A percentile compares a stretch with the other conserved stretches of the same genome.
These are phyloP conservation scores for Caerostris darwini DNA, from an alignment of 1,140 invertebrate genomes.

Conservation along the genomic window DNA sequence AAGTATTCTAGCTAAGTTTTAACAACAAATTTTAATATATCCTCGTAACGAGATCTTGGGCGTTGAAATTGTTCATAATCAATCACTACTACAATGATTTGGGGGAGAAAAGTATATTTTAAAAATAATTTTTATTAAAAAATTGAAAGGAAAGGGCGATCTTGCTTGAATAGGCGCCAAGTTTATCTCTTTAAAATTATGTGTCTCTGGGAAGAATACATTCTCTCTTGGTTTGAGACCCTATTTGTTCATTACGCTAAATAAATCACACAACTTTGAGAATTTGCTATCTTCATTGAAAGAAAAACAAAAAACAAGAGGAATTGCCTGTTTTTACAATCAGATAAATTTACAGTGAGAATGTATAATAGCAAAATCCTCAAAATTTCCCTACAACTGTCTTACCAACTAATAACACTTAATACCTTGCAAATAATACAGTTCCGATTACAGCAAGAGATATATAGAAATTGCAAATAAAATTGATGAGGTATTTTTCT, in stretches of 20 bases:
- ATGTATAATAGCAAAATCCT: not conserved
- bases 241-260: constrained; percentile 27
- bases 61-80: constrained; percentile 57
- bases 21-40: constrained; percentile 57
- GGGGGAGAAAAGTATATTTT: constrained; percentile 35
- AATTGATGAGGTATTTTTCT: too few relatives aligned
- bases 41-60: constrained; percentile 1
- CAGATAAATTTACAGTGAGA: not conserved
- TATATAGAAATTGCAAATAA: too few relatives aligned
- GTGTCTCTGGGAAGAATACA: constrained; percentile 21
- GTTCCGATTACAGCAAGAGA: too few relatives aligned
- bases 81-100: constrained; percentile 53
- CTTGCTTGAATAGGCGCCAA: constrained; percentile 45
- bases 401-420: too few relatives aligned
- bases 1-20: constrained; percentile 5
- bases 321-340: not conserved
- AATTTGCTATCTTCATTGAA: not conserved
- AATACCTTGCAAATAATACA: too few relatives aligned
- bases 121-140: constrained; percentile 48
- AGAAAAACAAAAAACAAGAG: not conserved
- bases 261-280: not conserved
- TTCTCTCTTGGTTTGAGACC: not conserved
- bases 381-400: not conserved
- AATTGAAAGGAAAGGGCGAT: constrained; percentile 38
- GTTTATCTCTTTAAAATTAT: constrained; percentile 53